Evolutionary conservation across 2,888 invertebrate genomes (phyloP).

Genomic region (Andrena bucephala): DNA sequence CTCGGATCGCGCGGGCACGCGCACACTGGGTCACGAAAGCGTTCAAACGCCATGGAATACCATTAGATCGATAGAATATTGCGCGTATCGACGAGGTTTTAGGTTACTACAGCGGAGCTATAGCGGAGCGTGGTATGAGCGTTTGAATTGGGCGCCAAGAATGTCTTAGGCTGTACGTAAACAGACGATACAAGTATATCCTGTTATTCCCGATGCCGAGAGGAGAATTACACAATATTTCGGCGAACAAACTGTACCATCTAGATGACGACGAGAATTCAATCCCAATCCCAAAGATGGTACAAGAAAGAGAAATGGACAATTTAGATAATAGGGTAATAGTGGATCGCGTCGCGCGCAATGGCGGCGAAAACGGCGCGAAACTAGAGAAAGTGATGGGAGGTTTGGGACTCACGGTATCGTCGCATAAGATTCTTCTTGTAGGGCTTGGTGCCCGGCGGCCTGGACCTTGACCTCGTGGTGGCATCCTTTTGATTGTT

Average conservation of each 20-base stretch:
- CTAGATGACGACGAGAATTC: background rate
- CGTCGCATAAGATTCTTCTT: constrained; percentile 97
- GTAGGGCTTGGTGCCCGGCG: constrained; percentile 88
- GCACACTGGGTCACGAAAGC: constrained; percentile 28
- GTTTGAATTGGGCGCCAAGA: too few relatives aligned
- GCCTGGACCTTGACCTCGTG: constrained; percentile 85
- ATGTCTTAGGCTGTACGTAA: too few relatives aligned
- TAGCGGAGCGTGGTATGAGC: too few relatives aligned
- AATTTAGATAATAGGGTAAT: background rate
- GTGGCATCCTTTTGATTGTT: constrained; percentile 87
- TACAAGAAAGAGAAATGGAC: background rate
- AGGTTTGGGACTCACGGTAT: constrained; percentile 92
- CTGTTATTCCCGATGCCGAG: background rate
- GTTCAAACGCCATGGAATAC: background rate
- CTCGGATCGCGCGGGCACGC: constrained; percentile 32
- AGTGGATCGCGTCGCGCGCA: background rate
- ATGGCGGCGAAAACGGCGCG: constrained; percentile 47
- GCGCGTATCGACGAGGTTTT: too few relatives aligned
- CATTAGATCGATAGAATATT: background rate
- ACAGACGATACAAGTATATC: too few relatives aligned
- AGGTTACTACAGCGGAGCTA: too few relatives aligned
- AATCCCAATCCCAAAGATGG: background rate
- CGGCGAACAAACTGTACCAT: too few relatives aligned
- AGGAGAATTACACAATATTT: background rate
- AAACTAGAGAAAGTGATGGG: constrained; percentile 2